Base-by-base conservation (phyloP, 1,140 invertebrate genomes). In the Eubasilissa regina region DNA sequence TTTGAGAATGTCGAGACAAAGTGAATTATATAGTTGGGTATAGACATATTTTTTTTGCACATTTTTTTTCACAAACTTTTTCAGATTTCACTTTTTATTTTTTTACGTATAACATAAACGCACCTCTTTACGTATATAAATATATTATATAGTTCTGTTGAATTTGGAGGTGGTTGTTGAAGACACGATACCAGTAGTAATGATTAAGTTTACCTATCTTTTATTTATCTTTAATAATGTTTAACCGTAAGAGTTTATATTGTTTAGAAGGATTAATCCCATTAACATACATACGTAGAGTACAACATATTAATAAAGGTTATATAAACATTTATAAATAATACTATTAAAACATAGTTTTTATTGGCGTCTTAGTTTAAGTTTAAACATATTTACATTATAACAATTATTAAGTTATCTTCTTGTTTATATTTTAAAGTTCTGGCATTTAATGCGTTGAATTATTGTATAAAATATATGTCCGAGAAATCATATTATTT, bases 111-210 rank as follows among this genome's bases (percentile, higher is more conserved):
- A 70, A 70, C 44, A 70, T 70, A 53, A 51, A 70, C 15, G 66
- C 55, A 75, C 73, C 73, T 62, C 72, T 13, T 35, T 56, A 17
- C 21, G 13, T 74, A 56, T 60, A 75, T 60, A 45, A 45, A 62
- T 62, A 75, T 48, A 75, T 60, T 17, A 21, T 66, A n/a, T 48
- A 47, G 45, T 10, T 12, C 13, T 60, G 43, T 62, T 47, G 72
- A 47, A 43, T 48, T 55, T 21, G 73, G 60, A 47, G 51, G 53
- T 48, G 47, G n/a, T 73, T 55, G 51, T 17, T 58, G 43, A 35
- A 11, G 47, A 60, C 45, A 73, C n/a, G 48, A 79, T 79, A 79
- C 78, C 78, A 79, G 78, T 79, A 79, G 72, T 79, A 75, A 70
- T 19, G 11, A 68, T 21, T 75, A 75, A 79, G 78, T 79, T 79